These are phyloP conservation scores for Saturnia japonica DNA, from an alignment of 2,888 invertebrate species.

Conservation along the genomic window DNA sequence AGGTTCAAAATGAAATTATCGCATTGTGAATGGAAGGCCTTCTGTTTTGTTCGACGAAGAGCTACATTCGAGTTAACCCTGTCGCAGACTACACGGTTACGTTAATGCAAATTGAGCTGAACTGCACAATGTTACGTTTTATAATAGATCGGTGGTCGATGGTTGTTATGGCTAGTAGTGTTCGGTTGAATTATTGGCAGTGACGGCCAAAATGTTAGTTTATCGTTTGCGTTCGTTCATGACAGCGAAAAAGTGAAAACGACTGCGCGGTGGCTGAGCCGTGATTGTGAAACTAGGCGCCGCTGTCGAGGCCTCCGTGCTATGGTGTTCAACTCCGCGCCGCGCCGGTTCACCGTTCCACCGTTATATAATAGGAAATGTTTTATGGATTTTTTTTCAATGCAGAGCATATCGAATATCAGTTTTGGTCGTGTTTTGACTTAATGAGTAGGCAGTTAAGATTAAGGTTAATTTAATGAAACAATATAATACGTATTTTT, in stretches of 20 bases:
- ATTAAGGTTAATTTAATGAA: background rate
- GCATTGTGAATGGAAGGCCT: constrained; percentile 51
- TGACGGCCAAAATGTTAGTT: constrained; percentile 80
- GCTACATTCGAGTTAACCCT: constrained; percentile 47
- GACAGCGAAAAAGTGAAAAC: constrained; percentile 83
- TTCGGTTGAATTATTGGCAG: constrained; percentile 53
- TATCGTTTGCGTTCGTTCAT: constrained; percentile 79
- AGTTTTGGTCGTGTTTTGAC: background rate
- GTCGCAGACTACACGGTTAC: constrained; percentile 48
- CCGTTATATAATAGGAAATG: constrained; percentile 68
- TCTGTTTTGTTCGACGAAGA: constrained; percentile 54
- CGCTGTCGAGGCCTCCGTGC: constrained; percentile 53
- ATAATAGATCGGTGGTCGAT: constrained; percentile 41
- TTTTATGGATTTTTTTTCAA: constrained; percentile 22
- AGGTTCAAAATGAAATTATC: constrained; percentile 53
- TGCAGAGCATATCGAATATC: background rate
- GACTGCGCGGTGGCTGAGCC: constrained; percentile 68
- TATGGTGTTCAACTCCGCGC: constrained; percentile 57
- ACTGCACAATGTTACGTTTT: constrained; percentile 43
- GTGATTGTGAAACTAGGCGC: constrained; percentile 75
- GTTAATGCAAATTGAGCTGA: constrained; percentile 59
- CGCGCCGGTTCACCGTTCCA: constrained; percentile 25
- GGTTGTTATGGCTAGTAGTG: constrained; percentile 45
- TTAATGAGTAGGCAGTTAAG: background rate
- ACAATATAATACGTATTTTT: too few relatives aligned